These are phyloP conservation scores for Xenopus petersii DNA, from an alignment of 2,797 vertebrate species.

Conservation along the genomic window DNA sequence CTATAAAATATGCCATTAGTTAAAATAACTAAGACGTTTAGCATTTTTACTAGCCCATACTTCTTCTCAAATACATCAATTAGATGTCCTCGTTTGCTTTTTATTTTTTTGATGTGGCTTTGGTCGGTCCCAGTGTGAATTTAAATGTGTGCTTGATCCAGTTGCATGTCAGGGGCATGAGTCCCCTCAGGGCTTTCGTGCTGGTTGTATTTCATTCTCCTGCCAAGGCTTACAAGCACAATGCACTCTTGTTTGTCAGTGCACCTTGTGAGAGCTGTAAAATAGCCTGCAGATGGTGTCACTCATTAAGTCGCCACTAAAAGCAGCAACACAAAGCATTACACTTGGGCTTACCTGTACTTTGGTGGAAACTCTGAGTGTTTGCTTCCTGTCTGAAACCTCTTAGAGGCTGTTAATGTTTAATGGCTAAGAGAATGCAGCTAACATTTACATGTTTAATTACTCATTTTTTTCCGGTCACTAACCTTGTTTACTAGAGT, in stretches of 20 bases:
- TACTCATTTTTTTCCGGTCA: neutral
- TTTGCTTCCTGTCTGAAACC: neutral
- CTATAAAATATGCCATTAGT: neutral
- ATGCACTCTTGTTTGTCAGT: constrained; percentile 13
- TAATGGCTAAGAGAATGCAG: neutral
- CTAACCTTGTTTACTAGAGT: neutral
- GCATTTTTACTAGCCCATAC: neutral
- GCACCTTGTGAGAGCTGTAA: constrained; percentile 5
- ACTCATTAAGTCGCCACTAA: constrained; percentile 5
- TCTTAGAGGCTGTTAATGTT: constrained; percentile 2
- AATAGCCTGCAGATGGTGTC: constrained; percentile 14
- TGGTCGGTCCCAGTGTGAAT: neutral
- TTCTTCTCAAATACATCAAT: constrained; percentile 1
- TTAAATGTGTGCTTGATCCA: neutral
- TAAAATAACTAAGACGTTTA: neutral
- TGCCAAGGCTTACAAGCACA: constrained; percentile 3
- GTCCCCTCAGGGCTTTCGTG: neutral
- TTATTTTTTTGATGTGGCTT: constrained; percentile 9
- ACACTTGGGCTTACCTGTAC: neutral
- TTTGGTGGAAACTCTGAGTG: neutral
- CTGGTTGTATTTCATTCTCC: neutral
- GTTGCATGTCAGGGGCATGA: neutral
- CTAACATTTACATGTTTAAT: neutral
- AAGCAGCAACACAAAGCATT: constrained; percentile 1
- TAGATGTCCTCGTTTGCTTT: neutral